These are phyloP conservation scores for Nesoenas mayeri DNA, from an alignment of 2,113 vertebrate species.

Conservation along the genomic window DNA sequence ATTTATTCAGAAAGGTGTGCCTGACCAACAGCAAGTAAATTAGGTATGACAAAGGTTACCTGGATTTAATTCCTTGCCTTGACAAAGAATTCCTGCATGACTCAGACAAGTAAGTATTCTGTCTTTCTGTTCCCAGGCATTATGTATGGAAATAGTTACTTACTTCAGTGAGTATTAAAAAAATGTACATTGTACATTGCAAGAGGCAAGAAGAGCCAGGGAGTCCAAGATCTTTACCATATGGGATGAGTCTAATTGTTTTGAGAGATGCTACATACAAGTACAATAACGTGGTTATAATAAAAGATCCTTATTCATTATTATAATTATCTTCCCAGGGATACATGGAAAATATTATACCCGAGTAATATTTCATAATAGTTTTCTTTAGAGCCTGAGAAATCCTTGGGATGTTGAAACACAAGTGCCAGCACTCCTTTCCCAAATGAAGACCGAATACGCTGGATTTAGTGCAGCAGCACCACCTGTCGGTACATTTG, in stretches of 20 bases:
- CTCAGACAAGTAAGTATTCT: background rate
- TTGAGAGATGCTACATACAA: background rate
- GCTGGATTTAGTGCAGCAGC: background rate
- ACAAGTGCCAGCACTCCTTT: background rate
- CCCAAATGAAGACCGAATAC: background rate
- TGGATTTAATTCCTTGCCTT: background rate
- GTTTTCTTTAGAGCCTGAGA: constrained; percentile 20
- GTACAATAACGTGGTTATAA: background rate
- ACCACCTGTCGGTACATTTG: constrained; percentile 29
- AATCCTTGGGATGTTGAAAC: background rate
- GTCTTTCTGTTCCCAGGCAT: background rate
- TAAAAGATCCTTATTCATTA: constrained; percentile 6
- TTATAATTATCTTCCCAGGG: background rate
- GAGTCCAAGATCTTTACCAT: background rate
- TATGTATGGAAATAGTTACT: constrained; percentile 2
- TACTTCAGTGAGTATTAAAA: background rate
- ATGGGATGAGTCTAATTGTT: background rate
- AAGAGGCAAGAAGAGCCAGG: background rate
- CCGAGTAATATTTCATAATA: background rate
- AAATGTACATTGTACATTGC: background rate
- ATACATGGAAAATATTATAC: background rate
- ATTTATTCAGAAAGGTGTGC: background rate
- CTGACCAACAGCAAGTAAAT: background rate
- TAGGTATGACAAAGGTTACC: background rate
- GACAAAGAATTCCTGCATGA: background rate